These are phyloP conservation scores for Telmatherina bonti DNA, from an alignment of 2,797 vertebrate genomes.

Conservation along the genomic window DNA sequence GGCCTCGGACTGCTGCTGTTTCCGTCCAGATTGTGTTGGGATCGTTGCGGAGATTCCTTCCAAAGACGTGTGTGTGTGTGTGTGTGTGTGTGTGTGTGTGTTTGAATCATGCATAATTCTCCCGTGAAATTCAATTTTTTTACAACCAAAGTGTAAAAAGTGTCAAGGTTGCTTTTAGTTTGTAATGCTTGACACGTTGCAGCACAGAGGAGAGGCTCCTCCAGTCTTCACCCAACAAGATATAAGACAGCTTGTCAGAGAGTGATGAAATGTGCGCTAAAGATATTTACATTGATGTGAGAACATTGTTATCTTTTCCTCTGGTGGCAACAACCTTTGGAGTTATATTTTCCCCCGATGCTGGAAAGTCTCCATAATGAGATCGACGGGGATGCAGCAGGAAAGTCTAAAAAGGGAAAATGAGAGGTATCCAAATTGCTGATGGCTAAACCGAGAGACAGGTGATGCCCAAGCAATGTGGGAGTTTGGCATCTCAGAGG, in stretches of 20 bases:
- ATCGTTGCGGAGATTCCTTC: no score
- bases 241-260: conserved; percentile 45
- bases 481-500: conserved; percentile 45
- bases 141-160: not conserved
- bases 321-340: conserved; percentile 34
- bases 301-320: conserved; percentile 46
- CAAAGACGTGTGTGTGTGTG: no score
- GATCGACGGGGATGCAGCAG: conserved; percentile 56
- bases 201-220: conserved; percentile 18
- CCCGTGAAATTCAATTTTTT: not conserved
- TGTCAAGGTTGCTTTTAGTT: conserved; percentile 32
- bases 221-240: conserved; percentile 22
- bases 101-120: no score
- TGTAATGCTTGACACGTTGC: conserved; percentile 48
- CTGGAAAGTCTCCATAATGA: conserved; percentile 59
- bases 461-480: conserved; percentile 31
- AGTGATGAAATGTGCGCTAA: conserved; percentile 34
- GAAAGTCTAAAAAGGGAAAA: conserved; percentile 1
- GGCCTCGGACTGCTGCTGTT: no score
- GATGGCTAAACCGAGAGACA: conserved; percentile 32
- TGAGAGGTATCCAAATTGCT: conserved; percentile 8
- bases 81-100: no score
- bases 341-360: conserved; percentile 49
- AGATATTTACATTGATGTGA: conserved; percentile 48
- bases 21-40: no score